Conservation (phyloP, 2,113 vertebrate species). For the Leucosticte australis region DNA sequence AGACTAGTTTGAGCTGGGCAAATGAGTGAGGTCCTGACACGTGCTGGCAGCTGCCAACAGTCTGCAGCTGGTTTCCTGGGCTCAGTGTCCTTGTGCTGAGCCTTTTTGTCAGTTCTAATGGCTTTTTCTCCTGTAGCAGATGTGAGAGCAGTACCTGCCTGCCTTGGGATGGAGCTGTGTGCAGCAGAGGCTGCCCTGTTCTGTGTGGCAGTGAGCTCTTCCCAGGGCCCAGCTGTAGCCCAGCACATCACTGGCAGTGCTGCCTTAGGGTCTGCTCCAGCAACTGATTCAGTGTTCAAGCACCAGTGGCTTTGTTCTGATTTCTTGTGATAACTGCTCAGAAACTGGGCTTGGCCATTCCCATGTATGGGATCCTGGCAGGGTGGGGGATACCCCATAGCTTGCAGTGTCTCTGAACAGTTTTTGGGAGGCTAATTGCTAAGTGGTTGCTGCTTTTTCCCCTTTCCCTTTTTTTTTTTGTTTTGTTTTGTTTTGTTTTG, state of each 20-base stretch:
- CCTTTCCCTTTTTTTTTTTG: rapidly evolving
- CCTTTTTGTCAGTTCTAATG: not conserved
- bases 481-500: too few species aligned
- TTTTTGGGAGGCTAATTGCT: not conserved
- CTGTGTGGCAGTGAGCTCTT: not conserved
- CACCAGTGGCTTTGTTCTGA: not conserved
- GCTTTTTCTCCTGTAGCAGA: not conserved
- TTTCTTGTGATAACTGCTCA: not conserved
- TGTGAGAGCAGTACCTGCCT: not conserved
- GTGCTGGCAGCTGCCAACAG: rapidly evolving
- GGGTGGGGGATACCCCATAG: not conserved
- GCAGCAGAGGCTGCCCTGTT: not conserved
- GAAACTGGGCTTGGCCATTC: not conserved
- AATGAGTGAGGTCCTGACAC: not conserved
- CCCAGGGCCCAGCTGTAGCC: not conserved
- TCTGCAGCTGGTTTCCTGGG: not conserved
- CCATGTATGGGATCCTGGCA: not conserved
- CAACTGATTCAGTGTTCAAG: not conserved
- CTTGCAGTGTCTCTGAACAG: not conserved
- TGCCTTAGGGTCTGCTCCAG: not conserved
- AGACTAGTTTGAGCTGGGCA: not conserved
- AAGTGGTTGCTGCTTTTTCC: not conserved
- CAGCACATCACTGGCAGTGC: not conserved
- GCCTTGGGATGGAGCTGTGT: not conserved
- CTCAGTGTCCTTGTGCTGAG: not conserved